phyloP scores from a whole-genome alignment of 2,113 vertebrate species.

The Mirounga angustirostris region DNA sequence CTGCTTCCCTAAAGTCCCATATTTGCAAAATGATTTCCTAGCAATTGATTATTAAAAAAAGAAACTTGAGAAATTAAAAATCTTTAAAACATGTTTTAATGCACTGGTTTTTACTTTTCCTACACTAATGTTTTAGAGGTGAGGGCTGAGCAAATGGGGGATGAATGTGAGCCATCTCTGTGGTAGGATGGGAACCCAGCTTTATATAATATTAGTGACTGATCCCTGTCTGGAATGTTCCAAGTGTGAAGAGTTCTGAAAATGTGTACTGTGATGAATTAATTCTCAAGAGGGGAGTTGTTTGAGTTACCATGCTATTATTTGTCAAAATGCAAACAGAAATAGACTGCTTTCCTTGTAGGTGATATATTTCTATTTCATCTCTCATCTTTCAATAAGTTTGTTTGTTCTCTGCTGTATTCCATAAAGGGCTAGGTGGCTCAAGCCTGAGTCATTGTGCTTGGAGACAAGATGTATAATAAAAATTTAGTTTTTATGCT shows the following conservation, averaged over 20 bases:
- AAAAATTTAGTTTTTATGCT: neutral
- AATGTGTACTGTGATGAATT: neutral
- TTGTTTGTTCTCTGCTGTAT: neutral
- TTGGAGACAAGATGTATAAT: neutral
- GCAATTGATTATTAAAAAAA: neutral
- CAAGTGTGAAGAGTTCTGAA: neutral
- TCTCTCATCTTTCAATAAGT: neutral
- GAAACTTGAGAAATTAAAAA: neutral
- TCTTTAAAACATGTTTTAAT: neutral
- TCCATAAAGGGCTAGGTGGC: neutral
- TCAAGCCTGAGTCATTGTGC: neutral
- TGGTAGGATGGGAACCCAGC: neutral
- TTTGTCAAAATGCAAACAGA: neutral
- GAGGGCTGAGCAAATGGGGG: neutral
- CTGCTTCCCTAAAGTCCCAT: neutral
- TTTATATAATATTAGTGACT: neutral
- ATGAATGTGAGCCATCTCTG: neutral
- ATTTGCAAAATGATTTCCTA: slow-evolving; percentile 15
- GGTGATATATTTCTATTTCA: neutral
- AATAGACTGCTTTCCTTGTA: neutral
- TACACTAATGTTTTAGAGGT: neutral
- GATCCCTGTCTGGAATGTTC: neutral
- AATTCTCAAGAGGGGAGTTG: neutral
- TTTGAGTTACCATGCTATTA: neutral
- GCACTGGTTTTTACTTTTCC: neutral